Evolutionary conservation across 1,140 invertebrate species (phyloP).

Genomic region (Temnothorax longispinosus): DNA sequence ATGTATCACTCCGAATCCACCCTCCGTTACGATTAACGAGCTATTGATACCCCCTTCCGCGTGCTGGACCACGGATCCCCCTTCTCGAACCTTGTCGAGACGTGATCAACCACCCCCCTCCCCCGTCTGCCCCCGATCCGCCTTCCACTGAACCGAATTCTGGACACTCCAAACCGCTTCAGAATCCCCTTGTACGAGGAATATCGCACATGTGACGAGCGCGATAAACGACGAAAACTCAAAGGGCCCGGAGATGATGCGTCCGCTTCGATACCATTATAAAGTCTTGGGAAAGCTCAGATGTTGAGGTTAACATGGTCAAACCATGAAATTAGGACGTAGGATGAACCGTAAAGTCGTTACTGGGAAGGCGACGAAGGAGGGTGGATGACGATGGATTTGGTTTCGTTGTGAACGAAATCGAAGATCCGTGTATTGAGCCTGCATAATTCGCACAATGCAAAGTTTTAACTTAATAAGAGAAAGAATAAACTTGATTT

Average conservation of each 20-base stretch:
- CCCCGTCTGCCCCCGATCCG: neutral
- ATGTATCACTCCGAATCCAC: constrained; percentile 48
- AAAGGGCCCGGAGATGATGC: constrained; percentile 46
- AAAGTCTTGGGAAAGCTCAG: constrained; percentile 79
- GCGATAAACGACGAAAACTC: constrained; percentile 46
- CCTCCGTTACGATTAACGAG: constrained; percentile 81
- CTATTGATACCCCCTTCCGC: constrained; percentile 82
- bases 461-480: neutral
- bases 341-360: constrained; percentile 41
- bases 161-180: constrained; percentile 45
- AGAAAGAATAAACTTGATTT: neutral
- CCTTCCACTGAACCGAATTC: constrained; percentile 29
- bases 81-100: constrained; percentile 28
- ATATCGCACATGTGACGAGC: constrained; percentile 77
- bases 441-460: neutral
- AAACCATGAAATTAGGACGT: constrained; percentile 62
- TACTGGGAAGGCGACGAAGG: neutral
- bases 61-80: constrained; percentile 48
- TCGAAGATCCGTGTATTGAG: neutral
- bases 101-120: constrained; percentile 15
- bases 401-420: neutral
- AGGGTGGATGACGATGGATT: constrained; percentile 8
- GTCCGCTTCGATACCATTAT: constrained; percentile 70
- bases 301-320: constrained; percentile 52
- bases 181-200: constrained; percentile 55